phyloP scores from a whole-genome alignment of 2,888 invertebrate species.

The Antheraea yamamai region DNA sequence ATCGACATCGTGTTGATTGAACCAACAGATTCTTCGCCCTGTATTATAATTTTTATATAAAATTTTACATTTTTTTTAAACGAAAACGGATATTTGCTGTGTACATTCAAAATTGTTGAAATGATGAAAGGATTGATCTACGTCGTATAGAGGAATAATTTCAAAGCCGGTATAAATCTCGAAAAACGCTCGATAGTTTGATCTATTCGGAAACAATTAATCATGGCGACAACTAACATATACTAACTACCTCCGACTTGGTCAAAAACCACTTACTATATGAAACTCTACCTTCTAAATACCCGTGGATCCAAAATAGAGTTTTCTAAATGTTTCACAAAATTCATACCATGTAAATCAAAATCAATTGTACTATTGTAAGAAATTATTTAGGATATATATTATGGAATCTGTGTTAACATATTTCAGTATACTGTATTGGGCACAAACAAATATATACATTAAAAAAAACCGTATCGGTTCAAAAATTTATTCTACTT shows the following conservation, averaged over 20 bases:
- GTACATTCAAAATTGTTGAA: not conserved
- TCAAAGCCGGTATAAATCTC: too few species aligned
- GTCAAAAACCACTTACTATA: not conserved
- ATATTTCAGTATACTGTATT: too few species aligned
- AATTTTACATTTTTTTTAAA: not conserved
- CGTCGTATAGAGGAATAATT: not conserved
- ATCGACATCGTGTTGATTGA: conserved; percentile 92
- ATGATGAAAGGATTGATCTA: not conserved
- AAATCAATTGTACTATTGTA: not conserved
- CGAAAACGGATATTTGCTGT: not conserved
- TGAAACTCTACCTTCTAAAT: not conserved
- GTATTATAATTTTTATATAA: conserved; percentile 19
- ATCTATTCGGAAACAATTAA: not conserved
- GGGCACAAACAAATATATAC: not conserved
- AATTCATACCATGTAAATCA: too few species aligned
- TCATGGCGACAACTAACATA: not conserved
- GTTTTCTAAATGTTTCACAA: too few species aligned
- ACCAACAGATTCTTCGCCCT: conserved; percentile 89
- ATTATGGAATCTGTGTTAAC: not conserved
- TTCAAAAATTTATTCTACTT: not conserved
- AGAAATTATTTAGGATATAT: not conserved
- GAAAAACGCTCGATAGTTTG: not conserved
- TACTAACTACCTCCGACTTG: not conserved
- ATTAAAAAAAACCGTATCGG: not conserved
- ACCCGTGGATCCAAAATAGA: too few species aligned